A percentile compares a stretch with the other conserved stretches of the same genome.
Conservation (phyloP, 2,888 invertebrate species). For the Agrotis puta region DNA sequence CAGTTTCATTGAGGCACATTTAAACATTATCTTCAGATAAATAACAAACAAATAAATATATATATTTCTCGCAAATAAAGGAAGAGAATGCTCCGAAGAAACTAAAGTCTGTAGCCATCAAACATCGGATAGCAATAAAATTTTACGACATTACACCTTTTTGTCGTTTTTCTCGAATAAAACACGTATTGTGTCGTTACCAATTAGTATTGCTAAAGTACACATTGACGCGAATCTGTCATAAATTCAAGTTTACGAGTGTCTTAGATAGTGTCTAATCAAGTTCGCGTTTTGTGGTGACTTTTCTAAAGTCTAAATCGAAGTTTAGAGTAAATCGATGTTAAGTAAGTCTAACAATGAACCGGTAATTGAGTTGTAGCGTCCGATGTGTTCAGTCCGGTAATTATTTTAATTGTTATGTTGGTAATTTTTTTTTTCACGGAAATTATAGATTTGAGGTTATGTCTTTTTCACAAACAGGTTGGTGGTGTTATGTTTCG, state of each 20-base stretch:
- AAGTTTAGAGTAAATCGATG: slow-evolving; percentile 62
- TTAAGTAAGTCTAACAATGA: slow-evolving; percentile 62
- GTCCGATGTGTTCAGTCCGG: slow-evolving; percentile 13
- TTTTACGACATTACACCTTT: slow-evolving; percentile 29
- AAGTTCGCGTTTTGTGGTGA: slow-evolving; percentile 77
- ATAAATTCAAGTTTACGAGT: slow-evolving; percentile 81
- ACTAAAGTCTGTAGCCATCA: slow-evolving; percentile 11
- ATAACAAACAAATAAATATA: neutral
- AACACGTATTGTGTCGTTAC: slow-evolving; percentile 70
- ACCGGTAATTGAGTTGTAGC: slow-evolving; percentile 44
- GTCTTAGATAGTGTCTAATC: slow-evolving; percentile 79
- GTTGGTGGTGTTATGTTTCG: neutral
- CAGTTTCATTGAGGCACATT: neutral
- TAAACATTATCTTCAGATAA: neutral
- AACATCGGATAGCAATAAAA: slow-evolving; percentile 26
- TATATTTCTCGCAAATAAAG: slow-evolving; percentile 2
- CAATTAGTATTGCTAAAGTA: slow-evolving; percentile 80
- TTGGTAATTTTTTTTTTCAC: slow-evolving; percentile 27
- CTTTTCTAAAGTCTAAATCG: slow-evolving; percentile 70
- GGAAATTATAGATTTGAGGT: slow-evolving; percentile 37
- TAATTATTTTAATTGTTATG: slow-evolving; percentile 21
- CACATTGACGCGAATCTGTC: slow-evolving; percentile 74
- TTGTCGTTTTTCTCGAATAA: slow-evolving; percentile 33
- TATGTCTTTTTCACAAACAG: slow-evolving; percentile 18
- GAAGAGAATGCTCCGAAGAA: slow-evolving; percentile 9